phyloP scores from a whole-genome alignment of 2,888 invertebrate genomes.

The Cylindroiulus punctatus region DNA sequence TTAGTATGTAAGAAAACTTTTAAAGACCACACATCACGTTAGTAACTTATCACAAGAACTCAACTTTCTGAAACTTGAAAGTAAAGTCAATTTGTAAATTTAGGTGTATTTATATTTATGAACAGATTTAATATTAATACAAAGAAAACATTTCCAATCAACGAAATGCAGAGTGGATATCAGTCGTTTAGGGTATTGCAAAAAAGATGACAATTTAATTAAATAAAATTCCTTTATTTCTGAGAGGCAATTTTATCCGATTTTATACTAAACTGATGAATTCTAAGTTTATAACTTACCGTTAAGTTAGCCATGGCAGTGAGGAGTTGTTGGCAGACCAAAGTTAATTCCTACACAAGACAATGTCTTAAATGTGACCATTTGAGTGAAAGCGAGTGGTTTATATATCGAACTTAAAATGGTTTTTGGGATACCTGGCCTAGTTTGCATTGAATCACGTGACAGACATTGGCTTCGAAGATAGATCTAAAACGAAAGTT shows the following conservation, averaged over 20 bases:
- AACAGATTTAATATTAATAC: too few relatives aligned
- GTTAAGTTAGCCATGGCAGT: conserved; percentile 21
- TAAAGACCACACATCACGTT: too few relatives aligned
- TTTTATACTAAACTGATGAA: neutral
- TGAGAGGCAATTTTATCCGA: neutral
- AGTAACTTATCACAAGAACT: too few relatives aligned
- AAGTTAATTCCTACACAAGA: neutral
- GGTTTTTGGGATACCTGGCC: conserved; percentile 44
- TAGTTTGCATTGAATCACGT: conserved; percentile 47
- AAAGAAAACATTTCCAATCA: too few relatives aligned
- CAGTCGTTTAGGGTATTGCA: too few relatives aligned
- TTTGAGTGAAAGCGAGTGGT: conserved; percentile 1
- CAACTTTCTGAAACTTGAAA: too few relatives aligned
- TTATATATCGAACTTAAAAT: conserved; percentile 43
- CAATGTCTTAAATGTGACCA: conserved; percentile 25
- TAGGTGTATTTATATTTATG: too few relatives aligned
- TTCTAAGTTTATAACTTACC: neutral
- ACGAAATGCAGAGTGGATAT: too few relatives aligned
- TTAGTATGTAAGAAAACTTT: too few relatives aligned
- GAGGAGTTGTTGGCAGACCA: neutral
- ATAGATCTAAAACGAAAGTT: conserved; percentile 33
- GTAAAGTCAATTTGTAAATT: too few relatives aligned
- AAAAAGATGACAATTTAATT: too few relatives aligned
- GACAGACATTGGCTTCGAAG: conserved; percentile 26
- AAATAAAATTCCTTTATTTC: neutral